A percentile compares a stretch with the other conserved stretches of the same genome.
Evolutionary conservation across 2,113 vertebrate genomes (phyloP).

Genomic region (Euleptes europaea): DNA sequence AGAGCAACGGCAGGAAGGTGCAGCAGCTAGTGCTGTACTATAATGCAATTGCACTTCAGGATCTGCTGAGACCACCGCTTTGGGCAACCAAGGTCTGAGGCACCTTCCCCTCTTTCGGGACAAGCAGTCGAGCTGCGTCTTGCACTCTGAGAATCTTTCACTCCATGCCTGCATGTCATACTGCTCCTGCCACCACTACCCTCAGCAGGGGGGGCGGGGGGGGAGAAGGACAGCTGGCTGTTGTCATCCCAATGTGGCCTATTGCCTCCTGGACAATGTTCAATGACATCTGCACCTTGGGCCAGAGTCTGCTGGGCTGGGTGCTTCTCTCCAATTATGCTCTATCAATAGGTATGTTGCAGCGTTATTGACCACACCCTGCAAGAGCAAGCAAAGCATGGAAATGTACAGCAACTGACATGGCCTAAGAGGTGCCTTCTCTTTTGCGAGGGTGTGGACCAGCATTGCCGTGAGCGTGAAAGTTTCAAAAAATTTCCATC

Average conservation of each 20-base stretch:
- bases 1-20: neutral
- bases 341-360: neutral
- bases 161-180: neutral
- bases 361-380: constrained; percentile 11
- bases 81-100: neutral
- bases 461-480: neutral
- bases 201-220: too few species aligned
- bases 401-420: neutral
- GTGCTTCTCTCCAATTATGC: neutral
- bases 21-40: neutral
- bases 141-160: neutral
- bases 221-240: neutral
- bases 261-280: neutral
- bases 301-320: neutral
- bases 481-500: neutral
- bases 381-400: neutral
- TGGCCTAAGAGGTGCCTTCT: neutral
- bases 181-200: neutral
- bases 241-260: neutral
- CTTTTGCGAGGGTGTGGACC: neutral
- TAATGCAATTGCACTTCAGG: neutral
- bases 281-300: neutral
- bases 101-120: neutral
- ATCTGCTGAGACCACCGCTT: neutral
- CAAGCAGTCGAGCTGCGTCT: neutral